Conservation (phyloP, 2,888 invertebrate species). For the Orthosia incerta region DNA sequence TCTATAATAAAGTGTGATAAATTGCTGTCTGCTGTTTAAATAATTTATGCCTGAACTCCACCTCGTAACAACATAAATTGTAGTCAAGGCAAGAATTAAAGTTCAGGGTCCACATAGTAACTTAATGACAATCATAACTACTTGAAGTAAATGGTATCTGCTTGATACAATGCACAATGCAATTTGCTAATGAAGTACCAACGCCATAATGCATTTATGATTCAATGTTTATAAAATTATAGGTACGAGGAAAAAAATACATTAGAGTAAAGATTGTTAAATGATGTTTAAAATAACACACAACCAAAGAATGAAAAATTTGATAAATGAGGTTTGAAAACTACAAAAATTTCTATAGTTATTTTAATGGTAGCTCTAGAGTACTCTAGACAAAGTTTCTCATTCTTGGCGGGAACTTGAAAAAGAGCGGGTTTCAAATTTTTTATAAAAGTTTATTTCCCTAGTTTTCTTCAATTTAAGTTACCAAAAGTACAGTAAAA, state of each 20-base stretch:
- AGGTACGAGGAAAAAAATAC: neutral
- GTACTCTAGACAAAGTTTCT: too few species aligned
- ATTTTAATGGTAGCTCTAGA: too few species aligned
- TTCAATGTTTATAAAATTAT: neutral
- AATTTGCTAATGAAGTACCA: neutral
- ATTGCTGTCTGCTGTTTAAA: too few species aligned
- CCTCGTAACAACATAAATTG: too few species aligned
- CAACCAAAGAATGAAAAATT: neutral
- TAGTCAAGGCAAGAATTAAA: neutral
- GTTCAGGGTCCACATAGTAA: neutral
- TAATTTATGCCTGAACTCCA: too few species aligned
- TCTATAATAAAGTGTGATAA: too few species aligned
- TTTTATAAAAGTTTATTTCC: too few species aligned
- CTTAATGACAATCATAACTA: neutral
- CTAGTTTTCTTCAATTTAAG: too few species aligned
- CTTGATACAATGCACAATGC: constrained; percentile 1
- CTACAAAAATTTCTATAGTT: too few species aligned
- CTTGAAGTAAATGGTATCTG: neutral
- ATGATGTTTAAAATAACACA: neutral
- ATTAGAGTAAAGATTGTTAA: neutral
- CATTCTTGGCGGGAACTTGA: too few species aligned
- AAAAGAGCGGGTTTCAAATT: too few species aligned
- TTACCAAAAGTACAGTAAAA: too few species aligned
- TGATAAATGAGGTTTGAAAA: neutral
- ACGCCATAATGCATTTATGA: constrained; percentile 8